Base-by-base conservation (phyloP, 2,113 vertebrate genomes). In the Todiramphus saurophagus region DNA sequence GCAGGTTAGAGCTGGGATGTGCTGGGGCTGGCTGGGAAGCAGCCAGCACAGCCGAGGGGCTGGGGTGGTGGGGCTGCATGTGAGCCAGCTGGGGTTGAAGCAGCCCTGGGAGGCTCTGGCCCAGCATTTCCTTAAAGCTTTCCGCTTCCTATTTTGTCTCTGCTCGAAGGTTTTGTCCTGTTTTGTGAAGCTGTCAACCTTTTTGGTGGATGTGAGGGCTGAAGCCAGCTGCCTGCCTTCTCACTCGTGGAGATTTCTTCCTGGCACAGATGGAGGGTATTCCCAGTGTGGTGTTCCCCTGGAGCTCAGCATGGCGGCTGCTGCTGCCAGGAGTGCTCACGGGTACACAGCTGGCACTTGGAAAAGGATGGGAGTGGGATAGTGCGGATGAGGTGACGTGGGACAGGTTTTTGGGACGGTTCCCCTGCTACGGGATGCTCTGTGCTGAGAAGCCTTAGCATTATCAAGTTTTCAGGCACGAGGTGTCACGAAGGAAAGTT, bases 381-480 rank as follows among this genome's bases (percentile, higher is more conserved):
- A 55, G 28, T 10, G 10, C 0, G 0, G 41, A 18, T 21, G 13
- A 10, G 20, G 35, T 1, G 4, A 8, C 7, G 1, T 5, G 1
- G 27, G 24, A 21, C 44, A 5, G 1, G 9, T 73, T 6, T 80
- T 6, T 80, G 31, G 58, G 48, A 27, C 55, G 69, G 18, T 24
- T 62, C 11, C 37, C 30, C 24, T 62, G 35, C 33, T 85, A 3
- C 9, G 39, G 48, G 39, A 31, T 66, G 27, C 58, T 73, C 70
- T 33, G 33, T 24, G 53, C 66, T 23, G 55, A 70, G 15, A 41
- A 63, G 18, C 25, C 16, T 66, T 50, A 25, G 33, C 48, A 35
- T 16, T 37, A 16, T 20, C 37, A 48, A 63, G 14, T 58, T 84
- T 81, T 37, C 24, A 46, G 43, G 35, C 3, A 3, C 27, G 20